phyloP scores from a whole-genome alignment of 2,797 vertebrate species.

The Peromyscus attwateri region DNA sequence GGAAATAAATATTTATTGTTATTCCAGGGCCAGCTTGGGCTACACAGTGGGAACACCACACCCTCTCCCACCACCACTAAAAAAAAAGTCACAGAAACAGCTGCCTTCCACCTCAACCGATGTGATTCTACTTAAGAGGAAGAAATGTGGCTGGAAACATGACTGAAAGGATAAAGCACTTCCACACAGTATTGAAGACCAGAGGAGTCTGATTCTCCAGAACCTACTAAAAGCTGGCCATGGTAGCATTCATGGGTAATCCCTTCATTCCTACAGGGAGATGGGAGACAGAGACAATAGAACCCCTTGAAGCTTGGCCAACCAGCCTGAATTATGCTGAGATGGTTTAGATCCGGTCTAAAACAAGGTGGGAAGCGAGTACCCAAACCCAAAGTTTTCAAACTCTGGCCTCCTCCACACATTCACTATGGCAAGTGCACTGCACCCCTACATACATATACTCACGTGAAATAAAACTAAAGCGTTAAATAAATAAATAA shows the following conservation, averaged over 20 bases:
- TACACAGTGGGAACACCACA: background rate
- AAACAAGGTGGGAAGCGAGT: background rate
- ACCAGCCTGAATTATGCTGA: background rate
- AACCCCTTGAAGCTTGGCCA: background rate
- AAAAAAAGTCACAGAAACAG: background rate
- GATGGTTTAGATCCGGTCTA: background rate
- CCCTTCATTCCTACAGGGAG: background rate
- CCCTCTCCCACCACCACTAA: too few species aligned
- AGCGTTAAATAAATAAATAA: background rate
- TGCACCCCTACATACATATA: background rate
- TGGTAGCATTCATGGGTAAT: background rate
- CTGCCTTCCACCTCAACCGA: background rate
- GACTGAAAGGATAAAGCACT: too few species aligned
- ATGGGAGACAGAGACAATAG: background rate
- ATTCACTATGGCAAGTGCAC: too few species aligned
- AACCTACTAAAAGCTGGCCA: background rate
- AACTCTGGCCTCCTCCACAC: background rate
- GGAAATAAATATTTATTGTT: background rate
- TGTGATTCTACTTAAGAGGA: background rate
- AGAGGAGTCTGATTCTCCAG: background rate
- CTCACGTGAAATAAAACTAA: background rate
- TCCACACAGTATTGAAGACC: background rate
- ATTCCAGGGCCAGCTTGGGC: too few species aligned
- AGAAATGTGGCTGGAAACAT: background rate
- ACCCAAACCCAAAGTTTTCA: too few species aligned